These are phyloP conservation scores for Zaprionus lachaisei DNA, from an alignment of 1,140 invertebrate species.

Conservation along the genomic window DNA sequence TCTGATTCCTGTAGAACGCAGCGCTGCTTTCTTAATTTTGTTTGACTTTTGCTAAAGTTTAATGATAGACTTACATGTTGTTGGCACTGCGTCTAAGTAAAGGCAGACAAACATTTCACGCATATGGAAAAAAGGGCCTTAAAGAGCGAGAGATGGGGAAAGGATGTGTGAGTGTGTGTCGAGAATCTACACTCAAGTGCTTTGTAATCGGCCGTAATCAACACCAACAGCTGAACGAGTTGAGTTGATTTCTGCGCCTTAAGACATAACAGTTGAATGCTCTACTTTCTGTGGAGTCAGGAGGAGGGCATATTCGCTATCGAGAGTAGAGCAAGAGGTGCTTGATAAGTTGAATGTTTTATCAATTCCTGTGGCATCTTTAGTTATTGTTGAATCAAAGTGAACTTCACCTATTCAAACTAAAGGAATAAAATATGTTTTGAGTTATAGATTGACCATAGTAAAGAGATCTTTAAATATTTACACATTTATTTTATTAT, in stretches of 20 bases:
- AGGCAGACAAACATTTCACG: constrained; percentile 27
- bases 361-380: not conserved
- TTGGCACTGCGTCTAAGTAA: constrained; percentile 51
- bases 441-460: not conserved
- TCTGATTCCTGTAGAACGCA: not conserved
- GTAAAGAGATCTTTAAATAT: not conserved
- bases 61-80: constrained; percentile 67
- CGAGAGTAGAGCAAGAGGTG: not conserved
- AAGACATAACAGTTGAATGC: constrained; percentile 6
- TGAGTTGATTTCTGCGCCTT: constrained; percentile 23
- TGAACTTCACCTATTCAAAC: not conserved
- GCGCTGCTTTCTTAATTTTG: constrained; percentile 72
- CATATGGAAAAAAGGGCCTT: not conserved
- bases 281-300: not conserved
- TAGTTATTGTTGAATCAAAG: not conserved
- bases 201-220: constrained; percentile 75
- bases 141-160: constrained; percentile 5
- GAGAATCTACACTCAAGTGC: constrained; percentile 53
- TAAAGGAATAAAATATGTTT: too few species aligned
- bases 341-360: not conserved
- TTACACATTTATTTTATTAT: not conserved
- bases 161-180: not conserved
- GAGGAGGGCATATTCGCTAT: not conserved
- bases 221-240: constrained; percentile 54
- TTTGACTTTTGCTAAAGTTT: constrained; percentile 78